A percentile compares a stretch with the other conserved stretches of the same genome.
phyloP scores from a whole-genome alignment of 2,113 vertebrate species.

The Amphiprion percula region DNA sequence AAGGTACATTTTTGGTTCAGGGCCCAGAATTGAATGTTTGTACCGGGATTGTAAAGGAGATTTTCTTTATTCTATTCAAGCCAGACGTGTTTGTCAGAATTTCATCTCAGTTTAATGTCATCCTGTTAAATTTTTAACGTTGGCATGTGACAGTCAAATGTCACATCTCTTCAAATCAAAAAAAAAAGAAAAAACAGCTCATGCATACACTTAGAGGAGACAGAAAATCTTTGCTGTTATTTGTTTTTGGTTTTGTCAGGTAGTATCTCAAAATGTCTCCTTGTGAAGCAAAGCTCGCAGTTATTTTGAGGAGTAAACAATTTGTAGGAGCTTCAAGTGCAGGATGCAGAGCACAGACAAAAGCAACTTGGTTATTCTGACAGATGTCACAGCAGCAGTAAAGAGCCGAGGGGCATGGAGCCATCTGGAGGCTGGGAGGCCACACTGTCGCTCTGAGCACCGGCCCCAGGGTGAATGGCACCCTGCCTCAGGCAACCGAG shows the following conservation, averaged over 20 bases:
- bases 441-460: conserved; percentile 67
- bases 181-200: background rate
- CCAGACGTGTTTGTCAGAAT: conserved; percentile 48
- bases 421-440: conserved; percentile 83
- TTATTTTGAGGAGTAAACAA: conserved; percentile 66
- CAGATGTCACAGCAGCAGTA: conserved; percentile 83
- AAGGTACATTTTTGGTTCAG: conserved; percentile 9
- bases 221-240: background rate
- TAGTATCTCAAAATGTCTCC: conserved; percentile 26
- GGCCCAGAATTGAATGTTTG: background rate
- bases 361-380: conserved; percentile 81
- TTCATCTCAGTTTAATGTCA: conserved; percentile 40
- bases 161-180: conserved; percentile 60
- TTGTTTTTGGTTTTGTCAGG: conserved; percentile 15
- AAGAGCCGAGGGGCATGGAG: conserved; percentile 78
- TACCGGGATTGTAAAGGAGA: background rate
- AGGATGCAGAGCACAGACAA: conserved; percentile 73
- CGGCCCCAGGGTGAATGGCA: conserved; percentile 69
- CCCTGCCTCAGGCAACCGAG: conserved; percentile 63
- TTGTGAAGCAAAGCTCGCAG: conserved; percentile 13
- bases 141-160: conserved; percentile 58
- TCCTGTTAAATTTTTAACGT: conserved; percentile 50
- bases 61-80: conserved; percentile 7
- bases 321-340: conserved; percentile 55
- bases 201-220: conserved; percentile 19